Percentiles rank a stretch among this genome's conserved stretches.
These are phyloP conservation scores for Dendrocincla fuliginosa DNA, from an alignment of 2,797 vertebrate species.

Conservation along the genomic window DNA sequence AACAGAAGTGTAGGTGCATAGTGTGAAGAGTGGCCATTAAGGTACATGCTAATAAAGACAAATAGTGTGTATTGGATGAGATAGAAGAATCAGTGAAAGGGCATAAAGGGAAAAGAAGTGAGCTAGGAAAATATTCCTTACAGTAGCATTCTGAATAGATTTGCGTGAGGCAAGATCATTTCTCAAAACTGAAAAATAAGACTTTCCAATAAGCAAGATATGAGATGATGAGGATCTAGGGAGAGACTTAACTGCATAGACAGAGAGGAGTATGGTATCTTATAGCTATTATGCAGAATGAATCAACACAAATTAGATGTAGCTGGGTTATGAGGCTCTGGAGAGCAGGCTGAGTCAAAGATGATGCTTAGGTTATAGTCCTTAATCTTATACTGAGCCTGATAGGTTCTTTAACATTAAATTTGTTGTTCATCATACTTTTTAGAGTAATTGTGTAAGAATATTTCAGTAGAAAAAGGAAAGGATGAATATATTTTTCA, in stretches of 20 bases:
- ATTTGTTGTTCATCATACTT: background rate
- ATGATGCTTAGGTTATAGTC: background rate
- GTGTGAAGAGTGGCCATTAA: background rate
- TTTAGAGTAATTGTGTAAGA: background rate
- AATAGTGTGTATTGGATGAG: background rate
- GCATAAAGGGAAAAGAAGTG: background rate
- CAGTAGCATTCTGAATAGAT: background rate
- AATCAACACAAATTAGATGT: constrained; percentile 42
- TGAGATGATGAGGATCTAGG: constrained; percentile 32
- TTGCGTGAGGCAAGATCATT: background rate
- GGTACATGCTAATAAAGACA: constrained; percentile 30
- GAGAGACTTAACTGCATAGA: constrained; percentile 3
- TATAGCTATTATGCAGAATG: constrained; percentile 34
- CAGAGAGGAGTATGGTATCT: constrained; percentile 1
- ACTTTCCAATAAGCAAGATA: constrained; percentile 34
- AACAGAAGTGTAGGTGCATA: background rate
- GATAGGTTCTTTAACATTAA: background rate
- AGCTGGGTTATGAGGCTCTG: background rate
- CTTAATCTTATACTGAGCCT: background rate
- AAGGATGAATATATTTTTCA: background rate
- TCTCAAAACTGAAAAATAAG: constrained; percentile 13
- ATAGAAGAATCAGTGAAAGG: background rate
- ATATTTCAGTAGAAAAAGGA: background rate
- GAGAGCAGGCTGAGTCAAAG: background rate
- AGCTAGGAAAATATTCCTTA: constrained; percentile 5